Base-by-base conservation (phyloP, 2,113 vertebrate species). In the Clinocottus analis region DNA sequence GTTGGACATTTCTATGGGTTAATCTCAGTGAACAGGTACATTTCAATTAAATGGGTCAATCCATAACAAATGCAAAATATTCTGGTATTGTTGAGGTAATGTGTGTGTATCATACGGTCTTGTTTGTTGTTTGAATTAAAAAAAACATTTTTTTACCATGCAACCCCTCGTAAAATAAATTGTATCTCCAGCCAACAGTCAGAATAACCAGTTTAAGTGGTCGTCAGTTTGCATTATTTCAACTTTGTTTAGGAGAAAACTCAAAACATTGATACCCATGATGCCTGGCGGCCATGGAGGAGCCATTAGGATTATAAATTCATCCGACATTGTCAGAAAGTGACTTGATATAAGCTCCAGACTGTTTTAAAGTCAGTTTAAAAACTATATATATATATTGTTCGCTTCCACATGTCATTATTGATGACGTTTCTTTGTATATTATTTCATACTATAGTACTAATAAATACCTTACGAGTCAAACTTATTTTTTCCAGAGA, bases 1-100 rank as follows among this genome's bases (percentile, higher is more conserved):
- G 33, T 67, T 58, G 67, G 33, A 76, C 59, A 61, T 43, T 78
- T 77, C 51, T 19, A 60, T 65, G 21, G 35, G 33, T 29, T 19
- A 19, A 56, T 45, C 7, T 53, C 13, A 64, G 25, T 80, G 23
- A 78, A 60, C 10, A 75, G 45, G 14, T 66, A 13, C 7, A 31
- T 7, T 72, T 61, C 14, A 69, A 43, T 59, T 68, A 76, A 59
- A 84, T 62, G 12, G 21, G 58, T 64, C 3, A 21, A 53, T 7
- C 9, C 33, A 35, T 27, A 55, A 68, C 10, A 41, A 35, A 41
- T 51, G 2, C 41, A 51, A 31, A 47, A 53, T 0, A 63, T 31
- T 5, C 7, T 43, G 11, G 49, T 45, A 29, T 53, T 12, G 19
- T 70, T 21, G 17, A 29, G 17, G 0, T 2, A 66, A 41, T 33